Base-by-base conservation (phyloP, 2,113 vertebrate genomes). In the Siniperca knerii region DNA sequence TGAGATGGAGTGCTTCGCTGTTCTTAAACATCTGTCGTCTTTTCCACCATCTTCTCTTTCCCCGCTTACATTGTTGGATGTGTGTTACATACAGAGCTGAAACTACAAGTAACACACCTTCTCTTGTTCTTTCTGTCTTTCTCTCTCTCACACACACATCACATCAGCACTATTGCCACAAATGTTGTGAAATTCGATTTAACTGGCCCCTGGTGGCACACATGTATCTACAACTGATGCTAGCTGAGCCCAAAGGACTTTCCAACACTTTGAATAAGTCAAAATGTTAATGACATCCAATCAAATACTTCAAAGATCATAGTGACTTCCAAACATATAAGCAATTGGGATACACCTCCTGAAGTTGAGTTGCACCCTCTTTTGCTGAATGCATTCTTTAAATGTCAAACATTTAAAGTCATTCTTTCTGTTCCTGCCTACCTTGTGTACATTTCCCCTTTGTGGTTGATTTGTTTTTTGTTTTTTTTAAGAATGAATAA, bases 1-100 rank as follows among this genome's bases (percentile, higher is more conserved):
- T 62, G 65, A 77, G 70, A 82, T 54, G 50, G 15, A 60, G 61
- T 13, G 15, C 21, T 64, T 48, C 0, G 0, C 68, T 58, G 40
- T 69, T 88, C 54, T 80, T 69, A 13, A 84, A 75, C 58, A 70
- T 67, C 58, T 65, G 50, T 50, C 4, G 0, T 67, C 23, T 64
- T 20, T 50, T 40, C 2, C 81, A 44, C 44, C 33, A 54, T 77
- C n/a, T 13, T 73, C 54, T 61, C 55, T 46, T 48, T 72, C 48
- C 12, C 52, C 0, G 35, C 61, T 77, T 18, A 7, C 48, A 25
- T 57, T 8, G 23, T 42, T 81, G n/a, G 69, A 75, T 48, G 25
- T 35, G 37, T 52, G 57, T 73, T 67, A 48, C 61, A 77, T 54
- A 21, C 21, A 6, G 52, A 83, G 72, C 20, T 37, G 35, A 29